Evolutionary conservation across 2,113 vertebrate species (phyloP).

Genomic region (Hystrix brachyura): DNA sequence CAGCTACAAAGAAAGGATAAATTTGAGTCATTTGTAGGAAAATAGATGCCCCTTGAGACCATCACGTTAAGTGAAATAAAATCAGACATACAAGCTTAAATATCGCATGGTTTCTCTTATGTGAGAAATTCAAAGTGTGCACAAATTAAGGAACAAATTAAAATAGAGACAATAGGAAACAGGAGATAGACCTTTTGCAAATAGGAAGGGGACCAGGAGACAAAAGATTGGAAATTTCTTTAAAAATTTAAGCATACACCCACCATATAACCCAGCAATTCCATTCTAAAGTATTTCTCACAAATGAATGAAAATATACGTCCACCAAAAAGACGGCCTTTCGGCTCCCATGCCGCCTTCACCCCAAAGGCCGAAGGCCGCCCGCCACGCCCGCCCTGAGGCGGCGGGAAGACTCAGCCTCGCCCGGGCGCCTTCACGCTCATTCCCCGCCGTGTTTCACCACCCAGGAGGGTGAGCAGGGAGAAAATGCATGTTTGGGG

Average conservation of each 20-base stretch:
- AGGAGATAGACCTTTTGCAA: neutral
- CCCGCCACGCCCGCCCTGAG: too few species aligned
- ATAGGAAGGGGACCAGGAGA: neutral
- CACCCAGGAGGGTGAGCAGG: neutral
- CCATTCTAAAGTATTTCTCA: neutral
- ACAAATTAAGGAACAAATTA: neutral
- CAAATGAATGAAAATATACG: neutral
- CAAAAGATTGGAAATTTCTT: neutral
- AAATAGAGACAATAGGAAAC: neutral
- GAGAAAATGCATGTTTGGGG: neutral
- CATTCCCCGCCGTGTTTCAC: neutral
- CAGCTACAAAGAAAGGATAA: neutral
- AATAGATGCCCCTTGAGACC: neutral
- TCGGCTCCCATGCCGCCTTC: too few species aligned
- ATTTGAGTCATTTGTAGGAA: neutral
- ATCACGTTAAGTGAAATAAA: neutral
- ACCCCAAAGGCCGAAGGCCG: too few species aligned
- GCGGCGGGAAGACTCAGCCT: too few species aligned
- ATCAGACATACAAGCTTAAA: neutral
- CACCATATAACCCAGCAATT: neutral
- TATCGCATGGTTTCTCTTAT: neutral
- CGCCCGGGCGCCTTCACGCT: neutral
- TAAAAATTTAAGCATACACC: neutral
- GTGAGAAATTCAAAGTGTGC: neutral
- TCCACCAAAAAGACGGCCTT: neutral